Conservation (phyloP, 2,888 invertebrate species). For the Drosophila anomalata region DNA sequence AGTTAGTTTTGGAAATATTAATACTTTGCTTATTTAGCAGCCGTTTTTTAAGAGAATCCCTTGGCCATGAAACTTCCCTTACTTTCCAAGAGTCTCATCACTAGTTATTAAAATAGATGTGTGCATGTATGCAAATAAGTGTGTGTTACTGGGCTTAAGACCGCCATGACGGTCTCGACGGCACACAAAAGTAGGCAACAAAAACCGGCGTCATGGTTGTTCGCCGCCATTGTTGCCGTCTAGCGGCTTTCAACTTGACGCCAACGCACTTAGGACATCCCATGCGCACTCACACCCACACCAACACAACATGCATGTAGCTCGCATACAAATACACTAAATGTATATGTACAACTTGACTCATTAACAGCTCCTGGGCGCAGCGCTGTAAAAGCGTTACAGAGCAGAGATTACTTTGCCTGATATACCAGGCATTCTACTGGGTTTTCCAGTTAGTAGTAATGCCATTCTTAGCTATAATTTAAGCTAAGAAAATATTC, state of each 20-base stretch:
- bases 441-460: conserved; percentile 8
- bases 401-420: conserved; percentile 69
- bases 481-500: neutral
- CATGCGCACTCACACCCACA: conserved; percentile 13
- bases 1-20: neutral
- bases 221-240: conserved; percentile 53
- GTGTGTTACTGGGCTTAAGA: conserved; percentile 7
- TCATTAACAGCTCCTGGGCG: conserved; percentile 66
- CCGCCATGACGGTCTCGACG: conserved; percentile 21
- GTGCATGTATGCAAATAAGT: conserved; percentile 12
- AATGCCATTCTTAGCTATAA: conserved; percentile 1
- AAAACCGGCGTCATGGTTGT: conserved; percentile 36
- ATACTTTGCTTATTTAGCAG: neutral
- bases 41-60: neutral
- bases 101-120: conserved; percentile 29
- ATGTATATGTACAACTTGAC: conserved; percentile 49
- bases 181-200: conserved; percentile 70
- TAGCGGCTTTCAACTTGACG: conserved; percentile 45
- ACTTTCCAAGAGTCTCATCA: conserved; percentile 22
- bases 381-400: conserved; percentile 47
- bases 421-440: conserved; percentile 33
- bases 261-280: conserved; percentile 62
- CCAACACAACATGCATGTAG: conserved; percentile 2
- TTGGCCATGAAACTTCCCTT: conserved; percentile 33
- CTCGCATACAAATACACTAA: conserved; percentile 7